Conservation (phyloP, 2,797 vertebrate species). For the Phrynocephalus vlangalii region DNA sequence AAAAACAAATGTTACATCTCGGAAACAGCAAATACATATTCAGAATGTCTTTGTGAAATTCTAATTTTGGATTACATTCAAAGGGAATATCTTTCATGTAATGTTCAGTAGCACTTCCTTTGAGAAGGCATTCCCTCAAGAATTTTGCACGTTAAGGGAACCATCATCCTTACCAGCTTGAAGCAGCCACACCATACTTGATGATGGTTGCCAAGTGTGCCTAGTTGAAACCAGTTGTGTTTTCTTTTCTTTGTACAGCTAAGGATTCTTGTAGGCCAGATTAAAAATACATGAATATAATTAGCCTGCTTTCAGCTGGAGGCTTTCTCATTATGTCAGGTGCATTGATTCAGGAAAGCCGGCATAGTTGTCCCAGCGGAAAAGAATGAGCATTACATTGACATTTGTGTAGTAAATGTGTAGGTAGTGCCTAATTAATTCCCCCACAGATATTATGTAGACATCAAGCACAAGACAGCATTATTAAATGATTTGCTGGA, state of each 20-base stretch:
- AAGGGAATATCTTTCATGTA: background rate
- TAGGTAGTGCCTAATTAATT: background rate
- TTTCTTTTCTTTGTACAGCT: background rate
- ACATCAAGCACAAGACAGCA: too few relatives aligned
- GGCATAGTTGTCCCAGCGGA: background rate
- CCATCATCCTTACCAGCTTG: background rate
- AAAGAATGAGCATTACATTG: background rate
- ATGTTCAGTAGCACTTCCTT: background rate
- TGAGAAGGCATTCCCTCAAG: background rate
- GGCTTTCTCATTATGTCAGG: background rate
- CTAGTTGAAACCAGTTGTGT: background rate
- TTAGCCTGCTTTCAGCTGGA: background rate
- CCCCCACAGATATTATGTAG: background rate
- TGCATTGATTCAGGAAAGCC: background rate
- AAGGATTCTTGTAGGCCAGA: background rate
- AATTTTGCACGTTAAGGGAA: background rate
- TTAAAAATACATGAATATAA: too few relatives aligned
- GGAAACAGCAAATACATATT: background rate
- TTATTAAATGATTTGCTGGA: too few relatives aligned
- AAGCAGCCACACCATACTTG: background rate
- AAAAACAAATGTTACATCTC: background rate
- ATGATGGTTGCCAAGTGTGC: background rate
- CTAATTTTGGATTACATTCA: background rate
- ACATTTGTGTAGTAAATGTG: background rate
- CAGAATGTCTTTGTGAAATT: background rate